Base-by-base conservation (phyloP, 2,113 vertebrate genomes). In the Nyctibius bracteatus region DNA sequence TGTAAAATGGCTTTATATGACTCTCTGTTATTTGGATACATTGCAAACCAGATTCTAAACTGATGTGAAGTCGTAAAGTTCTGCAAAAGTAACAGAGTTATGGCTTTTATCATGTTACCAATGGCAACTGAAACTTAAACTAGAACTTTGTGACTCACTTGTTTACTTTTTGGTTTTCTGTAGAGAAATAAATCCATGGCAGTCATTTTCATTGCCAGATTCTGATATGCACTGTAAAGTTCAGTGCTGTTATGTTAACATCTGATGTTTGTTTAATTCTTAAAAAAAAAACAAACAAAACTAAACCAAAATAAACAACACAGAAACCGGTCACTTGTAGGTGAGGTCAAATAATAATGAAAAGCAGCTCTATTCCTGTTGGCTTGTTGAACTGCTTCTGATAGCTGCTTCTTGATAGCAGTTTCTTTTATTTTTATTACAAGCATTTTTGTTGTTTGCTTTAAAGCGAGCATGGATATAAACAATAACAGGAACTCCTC, bases 121-220 rank as follows among this genome's bases (percentile, higher is more conserved):
- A 55, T 63, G 67, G 68, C 79, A 96, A 35, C 65, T 67, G 71
- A 87, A 84, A 79, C 46, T 49, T 84, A 49, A 78, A 14, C 54
- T 51, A 13, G 14, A 59, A 22, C 12, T 2, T 66, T 93, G 54
- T 78, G 81, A 92, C 66, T 90, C 11, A 70, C 54, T 92, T 88
- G 57, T 88, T 91, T 97, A 91, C 84, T 72, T 67, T 80, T 44
- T 52, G 9, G 15, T 33, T 82, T 97, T 96, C 65, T 57, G 10
- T 61, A 41, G 30, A 81, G 62, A 47, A 67, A 51, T 27, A 79
- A 87, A 95, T 78, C 20, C 16, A 30, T 46, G n/a, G 46, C 44
- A 80, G 66, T 81, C 7, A 23, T 73, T 94, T 94, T 92, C 46
- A 57, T 44, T 81, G 73, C 37, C 74, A 65, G n/a, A 71, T 86